Percentiles rank a stretch among this genome's conserved stretches.
Evolutionary conservation across 1,140 invertebrate genomes (phyloP).

Genomic region (Eriosoma lanigerum): DNA sequence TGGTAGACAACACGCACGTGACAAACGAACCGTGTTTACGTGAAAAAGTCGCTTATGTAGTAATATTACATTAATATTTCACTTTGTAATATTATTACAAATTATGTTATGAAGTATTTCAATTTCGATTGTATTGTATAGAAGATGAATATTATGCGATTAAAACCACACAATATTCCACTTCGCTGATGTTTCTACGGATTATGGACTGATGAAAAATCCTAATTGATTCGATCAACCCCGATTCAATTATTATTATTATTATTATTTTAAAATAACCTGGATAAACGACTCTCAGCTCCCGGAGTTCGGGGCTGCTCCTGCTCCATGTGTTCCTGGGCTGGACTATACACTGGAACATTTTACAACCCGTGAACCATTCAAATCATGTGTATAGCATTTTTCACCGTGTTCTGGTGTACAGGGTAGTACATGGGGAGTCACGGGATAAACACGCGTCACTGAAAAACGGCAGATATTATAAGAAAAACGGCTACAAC

Average conservation of each 20-base stretch:
- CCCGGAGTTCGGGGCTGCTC: slow-evolving; percentile 64
- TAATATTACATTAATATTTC: no score
- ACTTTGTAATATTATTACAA: no score
- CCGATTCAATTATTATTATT: neutral
- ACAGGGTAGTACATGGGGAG: no score
- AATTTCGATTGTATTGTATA: no score
- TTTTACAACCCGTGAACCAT: slow-evolving; percentile 55
- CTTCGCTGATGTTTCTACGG: no score
- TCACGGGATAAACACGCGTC: neutral
- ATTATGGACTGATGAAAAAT: no score
- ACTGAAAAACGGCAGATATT: neutral
- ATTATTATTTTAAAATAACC: slow-evolving; percentile 60
- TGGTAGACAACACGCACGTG: neutral
- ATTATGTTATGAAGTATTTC: no score
- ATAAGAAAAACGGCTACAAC: no score
- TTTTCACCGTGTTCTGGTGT: neutral
- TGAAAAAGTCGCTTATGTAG: no score
- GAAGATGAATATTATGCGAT: no score
- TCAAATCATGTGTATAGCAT: neutral
- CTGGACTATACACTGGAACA: slow-evolving; percentile 83
- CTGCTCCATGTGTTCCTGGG: slow-evolving; percentile 76
- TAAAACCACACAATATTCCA: no score
- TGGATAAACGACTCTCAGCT: slow-evolving; percentile 74
- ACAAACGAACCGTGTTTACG: neutral
- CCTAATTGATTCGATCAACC: no score